A percentile compares a stretch with the other conserved stretches of the same genome.
Conservation (phyloP, 2,888 invertebrate species). For the Eupithecia dodoneata region DNA sequence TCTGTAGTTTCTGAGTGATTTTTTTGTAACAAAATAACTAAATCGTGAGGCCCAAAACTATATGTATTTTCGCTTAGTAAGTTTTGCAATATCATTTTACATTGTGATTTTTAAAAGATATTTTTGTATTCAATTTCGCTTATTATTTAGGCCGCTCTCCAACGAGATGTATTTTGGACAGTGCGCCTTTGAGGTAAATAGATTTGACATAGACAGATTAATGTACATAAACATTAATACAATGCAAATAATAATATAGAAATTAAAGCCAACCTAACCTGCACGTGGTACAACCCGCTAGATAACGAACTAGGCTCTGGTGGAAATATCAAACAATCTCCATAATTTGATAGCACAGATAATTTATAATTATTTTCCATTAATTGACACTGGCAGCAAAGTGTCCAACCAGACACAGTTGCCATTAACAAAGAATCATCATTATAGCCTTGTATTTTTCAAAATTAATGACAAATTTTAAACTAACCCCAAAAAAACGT, state of each 20-base stretch:
- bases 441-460: no score
- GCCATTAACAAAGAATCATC: no score
- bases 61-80: constrained; percentile 15
- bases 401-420: no score
- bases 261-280: no score
- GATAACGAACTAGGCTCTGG: no score
- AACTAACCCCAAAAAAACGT: no score
- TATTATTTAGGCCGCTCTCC: constrained; percentile 42
- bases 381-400: no score
- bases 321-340: no score
- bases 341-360: no score
- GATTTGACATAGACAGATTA: not conserved
- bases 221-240: not conserved
- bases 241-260: not conserved
- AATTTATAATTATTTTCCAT: no score
- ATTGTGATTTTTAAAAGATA: constrained; percentile 68
- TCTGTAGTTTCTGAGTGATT: not conserved
- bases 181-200: constrained; percentile 10
- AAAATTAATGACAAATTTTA: no score
- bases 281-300: no score
- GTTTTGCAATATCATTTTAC: constrained; percentile 31
- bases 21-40: not conserved
- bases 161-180: constrained; percentile 18
- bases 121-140: constrained; percentile 74
- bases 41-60: not conserved